Percentiles rank a stretch among this genome's conserved stretches.
Conservation (phyloP, 2,888 invertebrate species). For the Brenthis hecate region DNA sequence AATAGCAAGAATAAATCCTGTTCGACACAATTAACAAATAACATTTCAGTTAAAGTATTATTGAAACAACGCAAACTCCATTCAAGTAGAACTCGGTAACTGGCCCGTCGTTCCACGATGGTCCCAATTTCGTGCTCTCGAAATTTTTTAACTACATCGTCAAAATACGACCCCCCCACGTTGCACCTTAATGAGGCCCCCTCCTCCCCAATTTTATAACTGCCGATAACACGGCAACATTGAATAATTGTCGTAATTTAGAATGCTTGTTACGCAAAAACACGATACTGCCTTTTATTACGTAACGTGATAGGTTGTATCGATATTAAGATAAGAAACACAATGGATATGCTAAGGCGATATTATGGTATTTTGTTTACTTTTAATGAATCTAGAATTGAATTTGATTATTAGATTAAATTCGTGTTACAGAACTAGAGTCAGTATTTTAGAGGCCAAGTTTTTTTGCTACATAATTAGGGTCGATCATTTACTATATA, state of each 20-base stretch:
- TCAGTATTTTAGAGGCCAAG: too few species aligned
- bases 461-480: too few species aligned
- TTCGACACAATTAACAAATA: constrained; percentile 13
- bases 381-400: too few species aligned
- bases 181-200: constrained; percentile 69
- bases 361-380: not conserved
- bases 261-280: constrained; percentile 74
- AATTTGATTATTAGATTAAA: too few species aligned
- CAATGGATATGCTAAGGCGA: constrained; percentile 18
- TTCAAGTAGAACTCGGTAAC: constrained; percentile 39
- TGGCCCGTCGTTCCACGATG: constrained; percentile 36
- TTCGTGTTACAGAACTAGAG: too few species aligned
- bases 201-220: constrained; percentile 70
- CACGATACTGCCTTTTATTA: constrained; percentile 69
- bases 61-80: constrained; percentile 29
- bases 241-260: constrained; percentile 81
- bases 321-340: constrained; percentile 23
- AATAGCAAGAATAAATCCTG: constrained; percentile 5
- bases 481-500: too few species aligned
- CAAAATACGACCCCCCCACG: constrained; percentile 44
- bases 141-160: constrained; percentile 49
- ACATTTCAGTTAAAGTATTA: constrained; percentile 21
- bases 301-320: constrained; percentile 52
- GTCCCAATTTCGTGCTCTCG: constrained; percentile 43
- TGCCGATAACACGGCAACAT: constrained; percentile 77